Percentiles rank a stretch among this genome's conserved stretches.
These are phyloP conservation scores for Hephaestus fuliginosus DNA, from an alignment of 2,797 vertebrate species.

Conservation along the genomic window DNA sequence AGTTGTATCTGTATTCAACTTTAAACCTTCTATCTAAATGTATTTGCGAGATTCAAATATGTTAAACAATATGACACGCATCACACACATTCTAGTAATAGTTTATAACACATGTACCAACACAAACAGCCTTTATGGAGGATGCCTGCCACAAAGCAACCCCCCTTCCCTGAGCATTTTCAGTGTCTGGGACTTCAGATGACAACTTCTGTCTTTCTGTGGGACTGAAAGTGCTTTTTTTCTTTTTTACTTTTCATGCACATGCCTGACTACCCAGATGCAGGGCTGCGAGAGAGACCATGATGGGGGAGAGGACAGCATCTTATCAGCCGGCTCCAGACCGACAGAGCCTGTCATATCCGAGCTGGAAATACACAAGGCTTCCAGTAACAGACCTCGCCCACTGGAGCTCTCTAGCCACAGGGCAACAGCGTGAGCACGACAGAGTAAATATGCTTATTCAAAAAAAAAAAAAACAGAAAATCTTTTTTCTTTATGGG, in stretches of 20 bases:
- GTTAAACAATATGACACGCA: neutral
- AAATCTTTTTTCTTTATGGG: too few species aligned
- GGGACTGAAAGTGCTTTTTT: conserved; percentile 83
- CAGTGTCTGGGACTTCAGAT: conserved; percentile 79
- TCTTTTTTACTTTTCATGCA: conserved; percentile 86
- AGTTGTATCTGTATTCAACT: neutral
- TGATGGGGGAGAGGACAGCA: conserved; percentile 87
- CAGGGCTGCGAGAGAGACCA: conserved; percentile 82
- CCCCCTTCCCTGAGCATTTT: conserved; percentile 67
- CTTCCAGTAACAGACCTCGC: conserved; percentile 90
- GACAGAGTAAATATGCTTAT: conserved; percentile 57
- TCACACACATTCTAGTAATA: neutral
- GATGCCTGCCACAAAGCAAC: conserved; percentile 68
- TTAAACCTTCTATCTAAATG: neutral
- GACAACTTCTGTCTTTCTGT: conserved; percentile 76
- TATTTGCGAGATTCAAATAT: neutral
- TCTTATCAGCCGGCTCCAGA: conserved; percentile 96
- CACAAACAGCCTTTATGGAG: conserved; percentile 81
- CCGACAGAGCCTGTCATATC: conserved; percentile 89
- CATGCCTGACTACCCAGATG: conserved; percentile 84
- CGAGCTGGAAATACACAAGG: conserved; percentile 87
- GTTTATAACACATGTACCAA: conserved; percentile 7
- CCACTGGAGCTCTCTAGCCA: conserved; percentile 81
- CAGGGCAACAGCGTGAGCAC: conserved; percentile 65
- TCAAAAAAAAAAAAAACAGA: conserved; percentile 30